Percentiles rank a stretch among this genome's conserved stretches.
Conservation (phyloP, 1,140 invertebrate species). For the Atta texana region DNA sequence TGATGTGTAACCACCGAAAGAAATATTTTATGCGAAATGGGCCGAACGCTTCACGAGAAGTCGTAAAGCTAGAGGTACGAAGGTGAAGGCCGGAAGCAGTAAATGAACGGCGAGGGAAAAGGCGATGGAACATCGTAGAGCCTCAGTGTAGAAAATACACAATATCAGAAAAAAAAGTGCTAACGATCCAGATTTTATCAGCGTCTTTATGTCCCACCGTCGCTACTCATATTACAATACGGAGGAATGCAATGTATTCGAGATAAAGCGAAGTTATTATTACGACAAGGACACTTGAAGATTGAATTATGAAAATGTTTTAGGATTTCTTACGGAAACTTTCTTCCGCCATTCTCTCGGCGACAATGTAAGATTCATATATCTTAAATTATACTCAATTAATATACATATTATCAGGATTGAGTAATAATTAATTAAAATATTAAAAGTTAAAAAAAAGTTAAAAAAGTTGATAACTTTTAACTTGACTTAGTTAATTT, state of each 20-base stretch:
- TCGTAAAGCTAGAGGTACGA: slow-evolving; percentile 52
- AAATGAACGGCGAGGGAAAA: slow-evolving; percentile 38
- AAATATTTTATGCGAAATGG: slow-evolving; percentile 28
- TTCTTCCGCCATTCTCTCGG: background rate
- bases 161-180: slow-evolving; percentile 58
- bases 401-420: background rate
- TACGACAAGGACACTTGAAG: background rate
- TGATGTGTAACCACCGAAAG: slow-evolving; percentile 34
- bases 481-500: too few species aligned
- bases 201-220: slow-evolving; percentile 1
- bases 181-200: slow-evolving; percentile 67
- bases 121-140: slow-evolving; percentile 13
- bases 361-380: background rate
- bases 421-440: too few species aligned
- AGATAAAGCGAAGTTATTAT: slow-evolving; percentile 35
- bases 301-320: slow-evolving; percentile 19
- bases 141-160: slow-evolving; percentile 56
- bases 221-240: background rate
- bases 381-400: background rate
- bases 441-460: too few species aligned
- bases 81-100: slow-evolving; percentile 59
- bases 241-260: slow-evolving; percentile 8
- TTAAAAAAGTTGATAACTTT: too few species aligned
- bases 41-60: slow-evolving; percentile 53
- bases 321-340: background rate